Evolutionary conservation across 2,888 invertebrate species (phyloP).

Genomic region (Hydraecia micacea): DNA sequence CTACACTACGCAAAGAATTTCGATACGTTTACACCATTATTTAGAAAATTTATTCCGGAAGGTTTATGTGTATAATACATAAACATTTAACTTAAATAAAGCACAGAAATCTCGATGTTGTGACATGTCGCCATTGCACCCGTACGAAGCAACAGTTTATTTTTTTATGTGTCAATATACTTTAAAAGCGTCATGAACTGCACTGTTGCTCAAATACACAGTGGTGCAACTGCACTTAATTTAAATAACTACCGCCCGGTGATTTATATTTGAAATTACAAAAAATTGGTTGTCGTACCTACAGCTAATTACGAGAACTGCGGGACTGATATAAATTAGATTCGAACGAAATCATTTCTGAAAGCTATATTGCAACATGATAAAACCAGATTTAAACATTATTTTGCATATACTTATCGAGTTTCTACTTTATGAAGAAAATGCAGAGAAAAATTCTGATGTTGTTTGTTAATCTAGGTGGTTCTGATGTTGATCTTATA

Average conservation of each 20-base stretch:
- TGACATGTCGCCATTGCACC: not conserved
- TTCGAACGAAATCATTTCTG: conserved; percentile 31
- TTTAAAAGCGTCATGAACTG: not conserved
- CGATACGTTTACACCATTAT: not conserved
- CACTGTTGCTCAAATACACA: conserved; percentile 11
- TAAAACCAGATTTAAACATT: conserved; percentile 10
- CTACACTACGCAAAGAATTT: not conserved
- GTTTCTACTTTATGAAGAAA: conserved; percentile 5
- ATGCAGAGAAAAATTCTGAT: not conserved
- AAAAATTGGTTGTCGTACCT: conserved; percentile 33
- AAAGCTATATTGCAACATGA: conserved; percentile 27
- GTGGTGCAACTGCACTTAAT: conserved; percentile 43
- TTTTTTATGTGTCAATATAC: conserved; percentile 28
- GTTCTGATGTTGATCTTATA: not conserved
- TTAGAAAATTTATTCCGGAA: not conserved
- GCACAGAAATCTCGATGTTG: not conserved
- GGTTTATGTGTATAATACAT: not conserved
- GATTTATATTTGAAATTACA: conserved; percentile 54
- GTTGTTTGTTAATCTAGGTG: not conserved
- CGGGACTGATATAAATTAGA: conserved; percentile 52
- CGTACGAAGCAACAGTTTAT: not conserved
- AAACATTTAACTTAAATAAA: not conserved
- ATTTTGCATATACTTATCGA: not conserved
- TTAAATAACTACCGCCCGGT: conserved; percentile 27
- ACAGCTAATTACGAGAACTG: conserved; percentile 39